These are phyloP conservation scores for Hydrotaea cyrtoneurina DNA, from an alignment of 2,888 invertebrate species.

Conservation along the genomic window DNA sequence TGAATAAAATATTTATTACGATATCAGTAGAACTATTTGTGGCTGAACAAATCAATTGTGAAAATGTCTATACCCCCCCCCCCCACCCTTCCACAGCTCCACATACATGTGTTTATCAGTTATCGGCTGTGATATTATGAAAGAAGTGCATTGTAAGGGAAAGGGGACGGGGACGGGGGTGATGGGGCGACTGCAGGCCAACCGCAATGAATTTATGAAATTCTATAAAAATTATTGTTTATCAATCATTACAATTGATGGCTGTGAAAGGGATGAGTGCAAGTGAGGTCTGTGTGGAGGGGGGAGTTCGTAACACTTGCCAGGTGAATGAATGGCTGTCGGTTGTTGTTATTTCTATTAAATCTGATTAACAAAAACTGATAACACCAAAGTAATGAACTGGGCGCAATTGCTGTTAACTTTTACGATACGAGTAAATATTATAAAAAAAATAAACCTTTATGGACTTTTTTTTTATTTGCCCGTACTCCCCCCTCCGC, in stretches of 20 bases:
- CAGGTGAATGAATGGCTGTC: neutral
- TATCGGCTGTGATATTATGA: conserved; percentile 10
- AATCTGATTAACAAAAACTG: conserved; percentile 31
- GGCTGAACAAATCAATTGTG: conserved; percentile 22
- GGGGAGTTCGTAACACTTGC: neutral
- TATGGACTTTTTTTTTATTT: neutral
- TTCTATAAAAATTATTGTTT: conserved; percentile 13
- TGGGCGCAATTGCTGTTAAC: neutral
- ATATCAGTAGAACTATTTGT: conserved; percentile 7
- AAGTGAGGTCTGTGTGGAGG: neutral
- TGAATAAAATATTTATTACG: conserved; percentile 18
- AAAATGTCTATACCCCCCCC: neutral
- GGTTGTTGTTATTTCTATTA: neutral
- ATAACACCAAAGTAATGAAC: conserved; percentile 5
- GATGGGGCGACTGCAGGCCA: neutral
- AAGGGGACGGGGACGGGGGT: neutral
- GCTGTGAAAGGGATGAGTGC: neutral
- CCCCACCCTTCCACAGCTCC: no score
- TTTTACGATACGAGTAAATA: neutral
- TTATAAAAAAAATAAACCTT: neutral
- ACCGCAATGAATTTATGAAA: neutral
- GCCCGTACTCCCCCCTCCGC: neutral
- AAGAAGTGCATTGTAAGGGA: neutral
- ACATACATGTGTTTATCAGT: neutral
- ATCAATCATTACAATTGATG: conserved; percentile 18